Evolutionary conservation across 2,888 invertebrate genomes (phyloP), one percentile per base, ranked within the genome.

Genomic region (Piscicola geometra): DNA sequence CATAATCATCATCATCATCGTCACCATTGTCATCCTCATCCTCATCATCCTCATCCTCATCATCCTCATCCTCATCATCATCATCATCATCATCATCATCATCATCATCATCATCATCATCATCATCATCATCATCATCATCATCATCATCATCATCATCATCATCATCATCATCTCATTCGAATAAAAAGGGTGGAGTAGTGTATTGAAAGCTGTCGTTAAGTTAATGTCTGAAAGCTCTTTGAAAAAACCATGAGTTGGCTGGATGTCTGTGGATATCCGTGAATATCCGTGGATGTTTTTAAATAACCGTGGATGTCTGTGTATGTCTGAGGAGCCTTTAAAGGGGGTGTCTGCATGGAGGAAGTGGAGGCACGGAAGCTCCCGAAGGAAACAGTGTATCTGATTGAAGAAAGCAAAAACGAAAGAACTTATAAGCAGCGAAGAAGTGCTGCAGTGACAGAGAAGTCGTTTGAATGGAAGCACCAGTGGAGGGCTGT

Each of bases 31-130:
- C 64, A 64, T 64, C 21, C 9, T 64, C 21, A 12, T 64, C 3
- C 3, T 64, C 33, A 25, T n/a, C 41, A 12, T 32, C 68, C 36
- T 35, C 68, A 25, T 67, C 33, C 36, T 30, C 5, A 64, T n/a
- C 21, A 64, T 64, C 9, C 3, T 64, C 5, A 64, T 30, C 30
- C 5, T 64, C 64, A 64, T 64, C n/a, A 64, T 30, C 64, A 64
- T 64, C 64, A 64, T 64, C 64, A 64, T 64, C 64, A 64, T 64
- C 64, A 64, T 64, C 64, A 64, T 64, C 64, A 30, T n/a, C 64
- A 64, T 64, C 64, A 64, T 64, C 64, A 64, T n/a, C 25, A 30
- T 64, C 30, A 30, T 64, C 30, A 64, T n/a, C 30, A 64, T 64
- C 64, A 21, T 28, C 64, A 64, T n/a, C 30, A 64, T 64, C 64